A percentile compares a stretch with the other conserved stretches of the same genome.
Evolutionary conservation across 2,888 invertebrate species (phyloP).

Genomic region (Marronus borbonicus): DNA sequence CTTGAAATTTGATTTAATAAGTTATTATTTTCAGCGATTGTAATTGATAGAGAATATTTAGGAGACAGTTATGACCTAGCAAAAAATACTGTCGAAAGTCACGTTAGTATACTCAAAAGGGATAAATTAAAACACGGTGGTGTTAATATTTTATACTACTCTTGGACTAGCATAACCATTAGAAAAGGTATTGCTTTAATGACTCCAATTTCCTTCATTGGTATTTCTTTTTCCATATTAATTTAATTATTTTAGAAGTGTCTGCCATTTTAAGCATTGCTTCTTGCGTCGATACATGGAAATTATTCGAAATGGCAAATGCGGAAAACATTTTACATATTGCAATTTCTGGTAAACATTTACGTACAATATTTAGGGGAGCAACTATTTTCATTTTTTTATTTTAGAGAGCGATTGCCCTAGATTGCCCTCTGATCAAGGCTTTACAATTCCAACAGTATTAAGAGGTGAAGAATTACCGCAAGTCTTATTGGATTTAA

Average conservation of each 20-base stretch:
- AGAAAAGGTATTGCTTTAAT: constrained; percentile 75
- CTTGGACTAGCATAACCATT: constrained; percentile 80
- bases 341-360: constrained; percentile 77
- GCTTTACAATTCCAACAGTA: constrained; percentile 82
- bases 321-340: constrained; percentile 80
- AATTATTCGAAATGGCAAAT: constrained; percentile 76
- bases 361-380: too few species aligned
- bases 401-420: constrained; percentile 82
- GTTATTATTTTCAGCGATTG: constrained; percentile 74
- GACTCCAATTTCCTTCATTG: neutral
- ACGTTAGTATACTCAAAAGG: constrained; percentile 71
- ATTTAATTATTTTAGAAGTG: constrained; percentile 73
- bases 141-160: constrained; percentile 79
- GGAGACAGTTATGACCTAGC: constrained; percentile 76
- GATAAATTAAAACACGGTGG: constrained; percentile 80
- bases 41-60: constrained; percentile 80
- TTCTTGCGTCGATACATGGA: constrained; percentile 85
- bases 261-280: constrained; percentile 82
- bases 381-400: neutral
- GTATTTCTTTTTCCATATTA: constrained; percentile 33
- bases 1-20: too few species aligned
- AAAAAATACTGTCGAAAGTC: constrained; percentile 76
- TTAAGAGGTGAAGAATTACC: constrained; percentile 82
- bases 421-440: constrained; percentile 78
- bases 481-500: constrained; percentile 83